These are phyloP conservation scores for Cottoperca gobio DNA, from an alignment of 2,797 vertebrate species.

Conservation along the genomic window DNA sequence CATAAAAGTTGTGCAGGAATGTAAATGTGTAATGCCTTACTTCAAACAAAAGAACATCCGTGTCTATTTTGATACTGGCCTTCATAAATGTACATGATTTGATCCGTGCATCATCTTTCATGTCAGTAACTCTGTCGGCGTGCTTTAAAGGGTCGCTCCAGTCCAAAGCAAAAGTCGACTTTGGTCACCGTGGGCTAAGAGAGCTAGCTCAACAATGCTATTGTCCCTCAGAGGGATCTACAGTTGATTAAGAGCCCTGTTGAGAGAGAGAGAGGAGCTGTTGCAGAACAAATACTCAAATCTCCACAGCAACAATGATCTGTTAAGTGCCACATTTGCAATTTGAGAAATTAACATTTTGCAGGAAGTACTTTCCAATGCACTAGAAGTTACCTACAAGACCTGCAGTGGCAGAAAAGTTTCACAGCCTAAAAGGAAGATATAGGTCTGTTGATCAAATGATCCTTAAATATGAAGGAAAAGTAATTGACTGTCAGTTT, in stretches of 20 bases:
- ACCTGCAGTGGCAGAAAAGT: too few relatives aligned
- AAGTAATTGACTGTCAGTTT: background rate
- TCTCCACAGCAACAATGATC: conserved; percentile 40
- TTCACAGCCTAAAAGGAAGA: background rate
- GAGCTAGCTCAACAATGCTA: conserved; percentile 57
- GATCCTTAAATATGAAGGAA: background rate
- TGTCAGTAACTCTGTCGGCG: conserved; percentile 35
- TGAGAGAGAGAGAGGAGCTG: conserved; percentile 65
- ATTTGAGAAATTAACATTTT: conserved; percentile 23
- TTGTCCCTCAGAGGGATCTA: conserved; percentile 62
- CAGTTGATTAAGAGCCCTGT: conserved; percentile 66
- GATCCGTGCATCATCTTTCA: conserved; percentile 11
- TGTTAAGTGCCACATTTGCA: conserved; percentile 32
- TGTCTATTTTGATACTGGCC: background rate
- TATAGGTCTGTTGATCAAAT: background rate
- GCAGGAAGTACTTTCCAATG: background rate
- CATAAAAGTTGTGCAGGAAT: background rate
- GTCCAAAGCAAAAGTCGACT: conserved; percentile 46
- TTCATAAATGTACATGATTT: background rate
- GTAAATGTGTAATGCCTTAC: background rate
- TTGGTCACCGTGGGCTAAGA: conserved; percentile 43
- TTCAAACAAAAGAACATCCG: background rate
- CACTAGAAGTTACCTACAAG: background rate
- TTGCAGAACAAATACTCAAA: conserved; percentile 59
- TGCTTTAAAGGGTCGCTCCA: conserved; percentile 36